Conservation (phyloP, 92 coral and sea anemone genomes). For the Porites cylindrica region DNA sequence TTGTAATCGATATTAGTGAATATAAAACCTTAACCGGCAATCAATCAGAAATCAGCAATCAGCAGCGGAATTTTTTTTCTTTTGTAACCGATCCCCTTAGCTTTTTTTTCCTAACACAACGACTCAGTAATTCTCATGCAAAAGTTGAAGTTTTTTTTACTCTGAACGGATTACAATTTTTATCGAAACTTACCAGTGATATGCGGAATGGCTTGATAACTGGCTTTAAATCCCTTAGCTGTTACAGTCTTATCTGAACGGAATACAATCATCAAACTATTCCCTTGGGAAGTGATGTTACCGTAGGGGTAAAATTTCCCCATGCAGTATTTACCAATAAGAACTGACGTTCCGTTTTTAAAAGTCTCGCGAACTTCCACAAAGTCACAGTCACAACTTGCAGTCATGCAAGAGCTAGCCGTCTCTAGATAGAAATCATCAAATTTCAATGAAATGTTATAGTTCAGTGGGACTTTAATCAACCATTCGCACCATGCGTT, state of each 20-base stretch:
- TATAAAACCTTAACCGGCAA: too few relatives aligned
- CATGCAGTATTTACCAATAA: slow-evolving; percentile 56
- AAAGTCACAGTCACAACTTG: slow-evolving; percentile 53
- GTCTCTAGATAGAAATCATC: slow-evolving; percentile 45
- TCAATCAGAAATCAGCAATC: too few relatives aligned
- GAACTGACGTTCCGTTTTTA: slow-evolving; percentile 9
- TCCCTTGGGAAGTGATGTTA: slow-evolving; percentile 35
- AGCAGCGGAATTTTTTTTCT: too few relatives aligned
- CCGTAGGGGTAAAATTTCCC: slow-evolving; percentile 37
- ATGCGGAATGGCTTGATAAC: slow-evolving; percentile 19
- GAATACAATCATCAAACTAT: slow-evolving; percentile 48
- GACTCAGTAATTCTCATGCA: not conserved
- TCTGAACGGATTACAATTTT: not conserved
- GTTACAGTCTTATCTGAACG: slow-evolving; percentile 23
- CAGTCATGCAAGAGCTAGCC: slow-evolving; percentile 8
- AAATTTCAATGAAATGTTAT: slow-evolving; percentile 44
- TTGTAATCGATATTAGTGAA: too few relatives aligned
- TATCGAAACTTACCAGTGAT: slow-evolving; percentile 20
- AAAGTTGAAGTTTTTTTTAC: too few relatives aligned
- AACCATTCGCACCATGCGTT: slow-evolving; percentile 64
- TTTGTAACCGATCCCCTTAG: too few relatives aligned
- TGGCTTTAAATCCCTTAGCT: slow-evolving; percentile 45
- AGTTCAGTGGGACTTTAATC: slow-evolving; percentile 58
- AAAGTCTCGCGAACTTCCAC: slow-evolving; percentile 41
- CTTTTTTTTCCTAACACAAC: too few relatives aligned